Conservation (phyloP, 1,140 invertebrate genomes). For the Rhysida immarginata region DNA sequence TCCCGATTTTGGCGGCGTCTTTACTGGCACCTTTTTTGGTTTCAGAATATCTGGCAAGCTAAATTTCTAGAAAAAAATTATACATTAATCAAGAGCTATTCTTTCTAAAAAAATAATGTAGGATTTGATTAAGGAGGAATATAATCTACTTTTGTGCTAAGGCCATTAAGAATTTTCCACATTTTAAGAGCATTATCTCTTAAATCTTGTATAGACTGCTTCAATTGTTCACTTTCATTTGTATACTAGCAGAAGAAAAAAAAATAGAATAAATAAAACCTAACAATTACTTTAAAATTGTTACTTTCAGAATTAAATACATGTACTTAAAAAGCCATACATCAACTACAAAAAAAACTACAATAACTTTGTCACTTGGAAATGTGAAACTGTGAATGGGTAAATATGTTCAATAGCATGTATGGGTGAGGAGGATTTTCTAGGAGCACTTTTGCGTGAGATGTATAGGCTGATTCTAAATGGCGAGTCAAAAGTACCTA, state of each 20-base stretch:
- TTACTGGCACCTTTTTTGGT: slow-evolving; percentile 17
- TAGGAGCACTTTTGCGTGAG: no score
- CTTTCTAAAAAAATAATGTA: no score
- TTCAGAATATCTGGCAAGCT: slow-evolving; percentile 25
- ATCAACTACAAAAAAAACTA: no score
- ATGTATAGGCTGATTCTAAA: no score
- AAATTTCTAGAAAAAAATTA: slow-evolving; percentile 13
- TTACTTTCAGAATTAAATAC: neutral
- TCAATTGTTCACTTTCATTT: slow-evolving; percentile 15
- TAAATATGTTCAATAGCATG: no score
- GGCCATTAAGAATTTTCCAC: slow-evolving; percentile 23
- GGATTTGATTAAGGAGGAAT: no score
- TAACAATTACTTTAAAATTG: neutral
- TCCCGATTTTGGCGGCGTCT: slow-evolving; percentile 20
- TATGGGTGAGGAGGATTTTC: no score
- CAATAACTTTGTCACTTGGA: no score
- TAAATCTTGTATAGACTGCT: slow-evolving; percentile 19
- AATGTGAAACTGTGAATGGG: no score
- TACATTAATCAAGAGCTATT: neutral
- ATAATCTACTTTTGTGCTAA: slow-evolving; percentile 24
- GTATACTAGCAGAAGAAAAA: neutral
- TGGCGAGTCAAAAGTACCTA: no score
- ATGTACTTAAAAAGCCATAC: neutral
- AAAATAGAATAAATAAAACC: neutral
- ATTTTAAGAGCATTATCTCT: slow-evolving; percentile 23